phyloP scores from a whole-genome alignment of 1,140 invertebrate genomes.

The Sminthurides bifidus region DNA sequence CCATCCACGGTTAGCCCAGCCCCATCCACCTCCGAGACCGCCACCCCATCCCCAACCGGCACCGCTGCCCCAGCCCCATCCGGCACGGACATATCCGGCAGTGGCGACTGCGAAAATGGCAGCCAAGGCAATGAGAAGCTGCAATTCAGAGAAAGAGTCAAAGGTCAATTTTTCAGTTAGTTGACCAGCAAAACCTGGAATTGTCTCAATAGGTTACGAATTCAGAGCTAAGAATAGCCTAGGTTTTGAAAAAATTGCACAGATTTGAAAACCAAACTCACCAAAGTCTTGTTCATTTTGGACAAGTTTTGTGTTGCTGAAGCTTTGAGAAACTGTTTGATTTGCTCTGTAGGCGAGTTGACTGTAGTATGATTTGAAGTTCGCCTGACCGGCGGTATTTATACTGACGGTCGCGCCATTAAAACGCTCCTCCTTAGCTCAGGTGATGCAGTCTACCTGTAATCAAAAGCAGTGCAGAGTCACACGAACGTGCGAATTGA shows the following conservation, averaged over 20 bases:
- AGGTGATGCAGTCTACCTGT: too few species aligned
- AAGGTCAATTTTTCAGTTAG: too few species aligned
- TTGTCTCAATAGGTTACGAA: too few species aligned
- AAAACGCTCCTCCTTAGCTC: too few species aligned
- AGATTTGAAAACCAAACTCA: conserved; percentile 4
- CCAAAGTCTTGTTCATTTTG: conserved; percentile 25
- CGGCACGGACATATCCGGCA: conserved; percentile 17
- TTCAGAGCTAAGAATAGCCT: conserved; percentile 2
- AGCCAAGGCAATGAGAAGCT: conserved; percentile 13
- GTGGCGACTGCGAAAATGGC: conserved; percentile 12
- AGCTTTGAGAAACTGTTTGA: conserved; percentile 1
- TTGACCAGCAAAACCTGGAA: too few species aligned
- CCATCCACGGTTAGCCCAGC: too few species aligned
- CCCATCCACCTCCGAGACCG: too few species aligned
- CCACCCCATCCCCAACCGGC: too few species aligned
- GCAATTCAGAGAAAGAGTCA: not conserved
- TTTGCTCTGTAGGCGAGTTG: conserved; percentile 10
- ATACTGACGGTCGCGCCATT: too few species aligned
- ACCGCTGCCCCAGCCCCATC: too few species aligned
- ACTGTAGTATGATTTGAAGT: conserved; percentile 10
- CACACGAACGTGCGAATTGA: too few species aligned
- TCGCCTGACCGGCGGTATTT: conserved; percentile 19
- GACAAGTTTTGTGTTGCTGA: not conserved
- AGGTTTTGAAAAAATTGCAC: not conserved
- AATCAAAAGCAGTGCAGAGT: too few species aligned